Conservation (phyloP, 2,797 vertebrate species). For the Sitta carolinensis region DNA sequence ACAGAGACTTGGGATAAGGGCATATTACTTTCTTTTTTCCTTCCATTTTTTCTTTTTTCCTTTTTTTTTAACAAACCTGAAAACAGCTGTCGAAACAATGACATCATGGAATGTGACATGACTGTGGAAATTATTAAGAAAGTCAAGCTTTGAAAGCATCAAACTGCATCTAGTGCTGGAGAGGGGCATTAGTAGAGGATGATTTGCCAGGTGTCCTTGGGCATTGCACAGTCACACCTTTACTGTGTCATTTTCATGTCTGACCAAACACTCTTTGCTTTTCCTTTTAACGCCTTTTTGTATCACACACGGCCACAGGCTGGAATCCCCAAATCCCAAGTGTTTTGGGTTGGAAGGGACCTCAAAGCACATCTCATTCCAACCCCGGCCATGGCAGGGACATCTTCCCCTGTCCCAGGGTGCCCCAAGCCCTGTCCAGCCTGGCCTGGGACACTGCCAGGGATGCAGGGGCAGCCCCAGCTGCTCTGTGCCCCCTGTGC, state of each 20-base stretch:
- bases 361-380: neutral
- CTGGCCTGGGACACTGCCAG: neutral
- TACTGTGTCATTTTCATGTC: neutral
- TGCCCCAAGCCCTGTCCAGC: rapidly evolving
- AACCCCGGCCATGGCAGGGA: neutral
- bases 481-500: rapidly evolving
- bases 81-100: conserved; percentile 80
- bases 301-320: neutral
- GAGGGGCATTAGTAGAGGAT: neutral
- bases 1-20: conserved; percentile 18
- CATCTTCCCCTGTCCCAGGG: rapidly evolving
- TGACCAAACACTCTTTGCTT: neutral
- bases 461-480: neutral
- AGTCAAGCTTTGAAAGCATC: conserved; percentile 62
- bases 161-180: conserved; percentile 13
- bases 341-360: neutral
- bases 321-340: neutral
- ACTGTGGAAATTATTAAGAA: conserved; percentile 71
- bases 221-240: neutral
- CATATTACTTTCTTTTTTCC: conserved; percentile 9
- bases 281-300: neutral
- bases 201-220: conserved; percentile 40
- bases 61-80: conserved; percentile 33
- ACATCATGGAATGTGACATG: conserved; percentile 69
- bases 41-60: neutral